phyloP scores from a whole-genome alignment of 2,888 invertebrate genomes.

The Trissolcus brochymenae region DNA sequence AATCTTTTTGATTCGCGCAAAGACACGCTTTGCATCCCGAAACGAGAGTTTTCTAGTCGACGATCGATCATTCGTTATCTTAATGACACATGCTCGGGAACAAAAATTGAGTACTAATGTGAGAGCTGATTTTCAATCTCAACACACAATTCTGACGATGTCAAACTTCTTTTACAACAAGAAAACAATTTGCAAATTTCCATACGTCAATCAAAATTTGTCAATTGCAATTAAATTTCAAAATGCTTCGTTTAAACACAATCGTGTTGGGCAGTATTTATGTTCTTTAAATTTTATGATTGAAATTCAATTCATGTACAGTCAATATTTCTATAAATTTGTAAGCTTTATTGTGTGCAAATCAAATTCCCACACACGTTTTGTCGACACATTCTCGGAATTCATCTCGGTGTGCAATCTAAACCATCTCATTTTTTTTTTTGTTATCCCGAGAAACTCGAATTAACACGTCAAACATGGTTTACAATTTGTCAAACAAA shows the following conservation, averaged over 20 bases:
- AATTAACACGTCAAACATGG: slow-evolving; percentile 15
- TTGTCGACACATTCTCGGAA: slow-evolving; percentile 3
- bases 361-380: slow-evolving; percentile 1
- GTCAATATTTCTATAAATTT: neutral
- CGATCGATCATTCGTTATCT: slow-evolving; percentile 43
- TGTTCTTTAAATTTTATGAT: too few species aligned
- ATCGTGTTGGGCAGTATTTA: too few species aligned
- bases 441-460: neutral
- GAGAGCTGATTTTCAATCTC: slow-evolving; percentile 2
- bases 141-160: too few species aligned
- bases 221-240: too few species aligned
- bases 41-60: slow-evolving; percentile 25
- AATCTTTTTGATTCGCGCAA: slow-evolving; percentile 49
- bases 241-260: too few species aligned
- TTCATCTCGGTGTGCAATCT: neutral
- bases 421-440: neutral
- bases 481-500: slow-evolving; percentile 35
- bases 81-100: slow-evolving; percentile 15
- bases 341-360: slow-evolving; percentile 1
- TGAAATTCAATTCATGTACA: too few species aligned
- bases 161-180: too few species aligned
- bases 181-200: too few species aligned
- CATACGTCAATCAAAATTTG: too few species aligned
- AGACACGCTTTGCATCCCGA: slow-evolving; percentile 30
- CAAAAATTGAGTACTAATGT: slow-evolving; percentile 22